Base-by-base conservation (phyloP, 2,113 vertebrate species). In the Taxidea taxus region DNA sequence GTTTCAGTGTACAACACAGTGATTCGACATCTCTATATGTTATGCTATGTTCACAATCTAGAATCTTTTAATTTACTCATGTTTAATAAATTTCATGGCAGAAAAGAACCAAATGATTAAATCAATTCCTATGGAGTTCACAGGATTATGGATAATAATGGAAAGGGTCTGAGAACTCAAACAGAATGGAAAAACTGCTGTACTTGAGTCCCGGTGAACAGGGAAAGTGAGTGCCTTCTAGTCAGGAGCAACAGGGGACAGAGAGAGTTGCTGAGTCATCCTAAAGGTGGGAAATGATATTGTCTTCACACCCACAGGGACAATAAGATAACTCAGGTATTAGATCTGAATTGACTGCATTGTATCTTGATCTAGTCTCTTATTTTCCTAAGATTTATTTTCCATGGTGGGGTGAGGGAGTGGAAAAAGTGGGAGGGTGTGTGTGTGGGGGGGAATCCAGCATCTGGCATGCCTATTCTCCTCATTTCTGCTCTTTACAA, bases 31-130 rank as follows among this genome's bases (percentile, higher is more conserved):
- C 42, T 75, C 42, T 74, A 25, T 42, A 42, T 14, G 13, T 74
- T 42, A 74, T 74, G 72, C 13, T 27, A 9, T 18, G 72, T 14
- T 47, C 25, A 29, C 72, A 62, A 29, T 31, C 42, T 94, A 66
- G n/a, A 85, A 13, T 87, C 49, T 84, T 87, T 95, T 56, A 13
- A 49, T 44, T 86, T 90, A 37, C 44, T 77, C n/a, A 7, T 15
- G 44, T 29, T 75, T 91, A 37, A 81, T 97, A 78, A 42, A 60
- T 81, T 88, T 92, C 37, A 75, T 78, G 64, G 42, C 9, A 72
- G 66, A 66, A 60, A 60, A 80, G 8, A 14, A 25, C 72, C 6
- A 47, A 39, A 84, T n/a, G 18, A 87, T 60, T 75, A 66, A 87
- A 68, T 31, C 11, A n/a, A 18, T 86, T 85, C 25, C 15, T 64